phyloP scores from a whole-genome alignment of 2,113 vertebrate genomes.

The Heterochromis multidens region DNA sequence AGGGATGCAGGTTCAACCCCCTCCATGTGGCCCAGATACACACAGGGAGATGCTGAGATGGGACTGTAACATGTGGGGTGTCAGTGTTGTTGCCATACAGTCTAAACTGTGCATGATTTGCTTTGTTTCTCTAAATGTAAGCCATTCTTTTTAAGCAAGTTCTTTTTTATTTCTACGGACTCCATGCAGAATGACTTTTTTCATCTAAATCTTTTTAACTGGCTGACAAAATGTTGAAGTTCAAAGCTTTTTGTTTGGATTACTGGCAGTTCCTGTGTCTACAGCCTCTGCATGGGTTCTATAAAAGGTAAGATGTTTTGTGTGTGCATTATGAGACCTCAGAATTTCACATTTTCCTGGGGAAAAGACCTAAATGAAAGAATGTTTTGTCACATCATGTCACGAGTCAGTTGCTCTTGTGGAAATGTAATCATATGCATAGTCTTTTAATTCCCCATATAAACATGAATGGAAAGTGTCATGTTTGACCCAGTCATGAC shows the following conservation, averaged over 20 bases:
- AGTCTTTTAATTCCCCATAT: background rate
- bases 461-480: background rate
- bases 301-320: slow-evolving; percentile 85
- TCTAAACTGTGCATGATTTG: background rate
- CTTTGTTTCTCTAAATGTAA: background rate
- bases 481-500: background rate
- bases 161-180: background rate
- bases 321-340: background rate
- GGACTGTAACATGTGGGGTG: slow-evolving; percentile 60
- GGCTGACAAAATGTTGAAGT: slow-evolving; percentile 85
- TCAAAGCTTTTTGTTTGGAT: slow-evolving; percentile 97
- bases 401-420: background rate
- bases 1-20: slow-evolving; percentile 44
- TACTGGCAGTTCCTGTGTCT: slow-evolving; percentile 97
- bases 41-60: slow-evolving; percentile 62
- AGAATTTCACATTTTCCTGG: background rate
- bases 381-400: background rate
- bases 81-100: background rate
- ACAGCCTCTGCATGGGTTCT: slow-evolving; percentile 89
- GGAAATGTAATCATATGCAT: fast-evolving
- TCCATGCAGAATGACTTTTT: background rate
- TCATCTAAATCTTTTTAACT: background rate
- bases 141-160: background rate
- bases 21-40: slow-evolving; percentile 44
- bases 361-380: background rate